Conservation (phyloP, 1,140 invertebrate genomes). For the Ruditapes philippinarum region DNA sequence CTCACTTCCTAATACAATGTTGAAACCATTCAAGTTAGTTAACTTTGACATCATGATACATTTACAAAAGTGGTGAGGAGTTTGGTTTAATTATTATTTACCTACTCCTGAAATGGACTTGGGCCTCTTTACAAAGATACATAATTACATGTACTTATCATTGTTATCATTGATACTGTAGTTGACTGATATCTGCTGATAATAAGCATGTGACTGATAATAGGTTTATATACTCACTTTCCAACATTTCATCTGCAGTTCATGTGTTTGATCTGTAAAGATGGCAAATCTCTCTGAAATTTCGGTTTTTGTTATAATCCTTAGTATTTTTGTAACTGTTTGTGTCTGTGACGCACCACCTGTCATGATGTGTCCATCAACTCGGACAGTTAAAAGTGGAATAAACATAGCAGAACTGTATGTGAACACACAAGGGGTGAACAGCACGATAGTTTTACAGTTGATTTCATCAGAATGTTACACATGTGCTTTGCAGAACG, state of each 20-base stretch:
- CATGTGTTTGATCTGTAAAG: background rate
- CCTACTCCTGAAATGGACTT: too few relatives aligned
- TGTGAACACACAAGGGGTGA: conserved; percentile 39
- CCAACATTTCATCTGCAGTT: too few relatives aligned
- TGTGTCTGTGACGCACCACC: background rate
- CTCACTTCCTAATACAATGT: too few relatives aligned
- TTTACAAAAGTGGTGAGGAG: too few relatives aligned
- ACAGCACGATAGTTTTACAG: conserved; percentile 42
- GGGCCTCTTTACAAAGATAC: too few relatives aligned
- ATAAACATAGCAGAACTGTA: conserved; percentile 44
- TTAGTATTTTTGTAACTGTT: background rate
- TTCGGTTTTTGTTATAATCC: background rate
- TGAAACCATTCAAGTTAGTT: too few relatives aligned
- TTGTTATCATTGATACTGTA: too few relatives aligned
- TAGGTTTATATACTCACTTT: background rate
- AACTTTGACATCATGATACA: too few relatives aligned
- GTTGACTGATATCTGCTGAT: background rate
- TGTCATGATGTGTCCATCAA: conserved; percentile 36
- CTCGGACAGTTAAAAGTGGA: conserved; percentile 5
- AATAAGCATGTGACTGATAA: background rate
- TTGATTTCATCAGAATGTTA: conserved; percentile 48
- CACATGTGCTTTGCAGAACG: conserved; percentile 53
- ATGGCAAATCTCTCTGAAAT: background rate
- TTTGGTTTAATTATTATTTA: too few relatives aligned
- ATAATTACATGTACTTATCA: too few relatives aligned